Conservation (phyloP, 2,113 vertebrate species). For the Picathartes gymnocephalus region DNA sequence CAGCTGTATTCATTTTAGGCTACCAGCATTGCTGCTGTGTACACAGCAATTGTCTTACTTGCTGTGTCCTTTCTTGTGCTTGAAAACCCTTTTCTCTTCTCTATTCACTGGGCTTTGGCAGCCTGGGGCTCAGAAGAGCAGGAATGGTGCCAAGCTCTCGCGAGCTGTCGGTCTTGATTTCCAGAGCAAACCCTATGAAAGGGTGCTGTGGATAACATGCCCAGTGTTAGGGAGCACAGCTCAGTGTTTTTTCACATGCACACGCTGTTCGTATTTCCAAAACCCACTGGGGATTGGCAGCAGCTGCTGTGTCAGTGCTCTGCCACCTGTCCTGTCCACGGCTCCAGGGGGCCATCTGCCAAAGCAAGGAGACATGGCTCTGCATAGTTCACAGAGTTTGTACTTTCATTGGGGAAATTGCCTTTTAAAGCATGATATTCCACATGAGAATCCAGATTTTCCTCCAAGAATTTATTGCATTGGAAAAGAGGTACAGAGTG, state of each 20-base stretch:
- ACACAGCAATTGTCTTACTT: background rate
- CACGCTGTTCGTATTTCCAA: background rate
- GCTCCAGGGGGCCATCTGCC: fast-evolving
- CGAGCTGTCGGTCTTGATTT: background rate
- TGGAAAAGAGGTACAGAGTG: background rate
- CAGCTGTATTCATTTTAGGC: background rate
- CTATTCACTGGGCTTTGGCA: background rate
- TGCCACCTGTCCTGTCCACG: fast-evolving
- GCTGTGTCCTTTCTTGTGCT: background rate
- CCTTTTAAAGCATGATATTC: background rate
- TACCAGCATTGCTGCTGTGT: background rate
- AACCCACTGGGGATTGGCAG: background rate
- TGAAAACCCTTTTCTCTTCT: background rate
- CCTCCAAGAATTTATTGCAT: background rate
- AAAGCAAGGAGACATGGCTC: background rate
- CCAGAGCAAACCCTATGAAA: background rate
- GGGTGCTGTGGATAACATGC: background rate
- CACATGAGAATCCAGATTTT: background rate
- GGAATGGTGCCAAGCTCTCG: background rate
- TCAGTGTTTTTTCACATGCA: background rate
- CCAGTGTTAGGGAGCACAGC: background rate
- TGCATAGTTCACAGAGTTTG: background rate
- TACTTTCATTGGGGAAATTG: background rate
- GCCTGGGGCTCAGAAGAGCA: background rate
- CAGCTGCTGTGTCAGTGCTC: background rate